Base-by-base conservation (phyloP, 2,113 vertebrate genomes). In the Rhinogobius similis region DNA sequence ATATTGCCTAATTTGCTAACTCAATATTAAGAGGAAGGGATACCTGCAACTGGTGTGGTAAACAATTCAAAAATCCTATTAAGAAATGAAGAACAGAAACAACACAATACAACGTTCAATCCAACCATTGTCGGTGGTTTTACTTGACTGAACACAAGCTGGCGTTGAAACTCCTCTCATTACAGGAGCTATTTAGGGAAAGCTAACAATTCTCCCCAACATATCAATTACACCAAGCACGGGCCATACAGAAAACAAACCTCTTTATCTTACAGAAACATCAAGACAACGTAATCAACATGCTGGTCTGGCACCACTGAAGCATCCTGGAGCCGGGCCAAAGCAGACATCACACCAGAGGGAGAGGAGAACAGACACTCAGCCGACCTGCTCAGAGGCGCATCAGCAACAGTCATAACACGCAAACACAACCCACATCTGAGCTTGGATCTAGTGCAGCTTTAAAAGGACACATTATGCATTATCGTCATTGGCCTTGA, bases 321-420 rank as follows among this genome's bases (percentile, higher is more conserved):
- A 1, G 53, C 68, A 14, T 82, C 62, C 81, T 81, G 81, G 59
- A 77, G 39, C 53, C 14, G 62, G 56, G 68, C 72, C 80, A 82
- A 82, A 79, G n/a, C 68, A 79, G 67, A 65, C 71, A 58, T 82
- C 84, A 76, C 53, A 72, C 73, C 4, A 20, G 44, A 46, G 13
- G 8, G 68, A 83, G 73, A 75, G 71, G 52, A 41, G 58, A 70
- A 20, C n/a, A 67, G 66, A 56, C 16, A 16, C 6, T 26, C 14
- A 10, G 23, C 5, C 18, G 32, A 39, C 11, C 27, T 38, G 18
- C 32, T 38, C 59, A 62, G 29, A 59, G 56, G 32, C 26, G 16
- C 26, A 59, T 53, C 21, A n/a, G 7, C 56, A 59, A 59, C 26
- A 18, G 18, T 32, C 18, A 72, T 6, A 62, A 68, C 69, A 70